Percentiles rank a stretch among this genome's conserved stretches.
Conservation (phyloP, 2,888 invertebrate genomes). For the Andrena hattorfiana region DNA sequence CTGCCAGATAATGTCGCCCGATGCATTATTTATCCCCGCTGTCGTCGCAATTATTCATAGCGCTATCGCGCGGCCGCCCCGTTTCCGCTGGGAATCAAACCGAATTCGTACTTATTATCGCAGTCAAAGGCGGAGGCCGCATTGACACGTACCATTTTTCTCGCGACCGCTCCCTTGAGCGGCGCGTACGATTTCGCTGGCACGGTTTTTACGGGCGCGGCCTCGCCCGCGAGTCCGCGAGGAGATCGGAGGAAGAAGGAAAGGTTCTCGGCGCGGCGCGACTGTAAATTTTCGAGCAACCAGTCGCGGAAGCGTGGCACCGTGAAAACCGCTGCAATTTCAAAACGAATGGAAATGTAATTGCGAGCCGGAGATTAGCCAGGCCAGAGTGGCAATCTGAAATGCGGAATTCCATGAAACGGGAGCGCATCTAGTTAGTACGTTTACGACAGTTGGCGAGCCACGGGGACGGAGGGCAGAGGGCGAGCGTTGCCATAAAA, state of each 20-base stretch:
- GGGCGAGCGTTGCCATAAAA: conserved; percentile 79
- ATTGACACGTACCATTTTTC: conserved; percentile 70
- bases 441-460: conserved; percentile 75
- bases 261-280: too few relatives aligned
- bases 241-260: conserved; percentile 17
- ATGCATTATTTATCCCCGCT: conserved; percentile 81
- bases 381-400: conserved; percentile 38
- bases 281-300: neutral
- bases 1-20: conserved; percentile 79
- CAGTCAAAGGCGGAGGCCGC: conserved; percentile 51
- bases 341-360: conserved; percentile 62
- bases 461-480: conserved; percentile 16
- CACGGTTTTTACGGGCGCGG: conserved; percentile 42
- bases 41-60: conserved; percentile 83
- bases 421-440: conserved; percentile 76
- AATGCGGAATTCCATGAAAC: conserved; percentile 68
- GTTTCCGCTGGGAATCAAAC: conserved; percentile 81
- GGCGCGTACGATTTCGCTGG: conserved; percentile 37
- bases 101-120: conserved; percentile 77
- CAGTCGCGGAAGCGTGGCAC: neutral
- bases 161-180: conserved; percentile 53
- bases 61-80: conserved; percentile 76
- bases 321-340: conserved; percentile 25
- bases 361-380: conserved; percentile 68
- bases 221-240: conserved; percentile 25